A percentile compares a stretch with the other conserved stretches of the same genome.
phyloP scores from a whole-genome alignment of 2,797 vertebrate species.

The Takifugu ocellatus region DNA sequence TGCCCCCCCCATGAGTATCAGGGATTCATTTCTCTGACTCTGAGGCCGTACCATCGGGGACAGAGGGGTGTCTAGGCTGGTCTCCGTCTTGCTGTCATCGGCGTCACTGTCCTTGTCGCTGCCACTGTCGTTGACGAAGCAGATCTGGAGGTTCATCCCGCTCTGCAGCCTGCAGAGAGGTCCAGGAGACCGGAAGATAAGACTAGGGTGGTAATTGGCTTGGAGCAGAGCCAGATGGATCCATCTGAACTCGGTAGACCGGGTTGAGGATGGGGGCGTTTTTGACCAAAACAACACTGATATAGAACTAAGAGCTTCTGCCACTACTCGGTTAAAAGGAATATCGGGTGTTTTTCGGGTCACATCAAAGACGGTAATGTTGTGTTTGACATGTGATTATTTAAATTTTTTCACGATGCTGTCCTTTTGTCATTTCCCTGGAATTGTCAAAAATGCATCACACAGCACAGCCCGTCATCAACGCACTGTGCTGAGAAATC shows the following conservation, averaged over 20 bases:
- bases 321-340: slow-evolving; percentile 24
- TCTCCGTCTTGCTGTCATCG: slow-evolving; percentile 97
- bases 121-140: slow-evolving; percentile 96
- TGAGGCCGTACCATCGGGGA: slow-evolving; percentile 76
- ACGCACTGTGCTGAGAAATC: slow-evolving; percentile 6
- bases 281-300: slow-evolving; percentile 19
- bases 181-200: slow-evolving; percentile 4
- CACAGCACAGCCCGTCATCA: slow-evolving; percentile 17
- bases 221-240: not conserved
- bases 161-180: slow-evolving; percentile 84
- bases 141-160: slow-evolving; percentile 98
- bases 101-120: slow-evolving; percentile 98
- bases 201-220: slow-evolving; percentile 19
- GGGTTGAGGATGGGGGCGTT: slow-evolving; percentile 18
- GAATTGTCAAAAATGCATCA: not conserved
- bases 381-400: not conserved
- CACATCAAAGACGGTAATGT: not conserved
- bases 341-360: slow-evolving; percentile 24
- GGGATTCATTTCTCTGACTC: not conserved
- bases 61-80: slow-evolving; percentile 93
- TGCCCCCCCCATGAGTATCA: too few species aligned
- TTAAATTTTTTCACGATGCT: not conserved
- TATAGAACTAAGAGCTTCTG: slow-evolving; percentile 6
- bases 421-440: not conserved
- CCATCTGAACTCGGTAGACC: slow-evolving; percentile 5